A percentile compares a stretch with the other conserved stretches of the same genome.
These are phyloP conservation scores for Tenebrosternarchus preto DNA, from an alignment of 2,113 vertebrate species.

Conservation along the genomic window DNA sequence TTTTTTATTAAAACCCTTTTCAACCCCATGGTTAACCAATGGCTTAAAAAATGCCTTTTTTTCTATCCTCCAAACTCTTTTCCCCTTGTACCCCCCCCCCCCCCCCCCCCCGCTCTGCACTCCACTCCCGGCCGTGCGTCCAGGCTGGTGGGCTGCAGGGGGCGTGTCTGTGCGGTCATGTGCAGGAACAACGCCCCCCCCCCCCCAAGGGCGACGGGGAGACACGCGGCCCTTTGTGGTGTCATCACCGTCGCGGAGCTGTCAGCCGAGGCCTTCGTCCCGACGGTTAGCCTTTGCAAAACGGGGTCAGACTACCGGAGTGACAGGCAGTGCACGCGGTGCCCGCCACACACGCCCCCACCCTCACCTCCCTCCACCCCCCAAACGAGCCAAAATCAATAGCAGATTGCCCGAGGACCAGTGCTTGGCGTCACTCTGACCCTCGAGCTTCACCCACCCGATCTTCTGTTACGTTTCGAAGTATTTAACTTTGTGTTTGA, in stretches of 20 bases:
- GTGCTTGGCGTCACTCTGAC: slow-evolving; percentile 82
- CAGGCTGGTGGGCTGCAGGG: slow-evolving; percentile 70
- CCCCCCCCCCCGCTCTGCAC: no score
- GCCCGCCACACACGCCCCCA: slow-evolving; percentile 53
- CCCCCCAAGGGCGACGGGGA: slow-evolving; percentile 27
- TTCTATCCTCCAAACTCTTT: no score
- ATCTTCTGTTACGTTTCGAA: slow-evolving; percentile 86
- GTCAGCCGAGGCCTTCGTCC: slow-evolving; percentile 71
- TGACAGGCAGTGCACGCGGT: slow-evolving; percentile 74
- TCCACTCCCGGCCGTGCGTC: slow-evolving; percentile 64
- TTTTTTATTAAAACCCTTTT: no score
- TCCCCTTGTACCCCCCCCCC: no score
- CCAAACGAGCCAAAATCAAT: slow-evolving; percentile 86
- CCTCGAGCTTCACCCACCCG: slow-evolving; percentile 78
- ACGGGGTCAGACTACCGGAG: slow-evolving; percentile 80
- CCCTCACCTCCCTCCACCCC: slow-evolving; percentile 70
- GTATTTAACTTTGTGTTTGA: slow-evolving; percentile 89
- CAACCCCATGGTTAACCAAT: no score
- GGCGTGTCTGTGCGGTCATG: slow-evolving; percentile 72
- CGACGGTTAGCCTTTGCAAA: slow-evolving; percentile 75
- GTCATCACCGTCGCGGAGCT: slow-evolving; percentile 70
- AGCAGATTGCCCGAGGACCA: slow-evolving; percentile 82
- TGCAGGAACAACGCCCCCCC: slow-evolving; percentile 67
- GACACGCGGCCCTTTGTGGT: slow-evolving; percentile 66
- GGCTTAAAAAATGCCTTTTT: no score